A percentile compares a stretch with the other conserved stretches of the same genome.
Evolutionary conservation across 2,113 vertebrate species (phyloP).

Genomic region (Mohoua ochrocephala): DNA sequence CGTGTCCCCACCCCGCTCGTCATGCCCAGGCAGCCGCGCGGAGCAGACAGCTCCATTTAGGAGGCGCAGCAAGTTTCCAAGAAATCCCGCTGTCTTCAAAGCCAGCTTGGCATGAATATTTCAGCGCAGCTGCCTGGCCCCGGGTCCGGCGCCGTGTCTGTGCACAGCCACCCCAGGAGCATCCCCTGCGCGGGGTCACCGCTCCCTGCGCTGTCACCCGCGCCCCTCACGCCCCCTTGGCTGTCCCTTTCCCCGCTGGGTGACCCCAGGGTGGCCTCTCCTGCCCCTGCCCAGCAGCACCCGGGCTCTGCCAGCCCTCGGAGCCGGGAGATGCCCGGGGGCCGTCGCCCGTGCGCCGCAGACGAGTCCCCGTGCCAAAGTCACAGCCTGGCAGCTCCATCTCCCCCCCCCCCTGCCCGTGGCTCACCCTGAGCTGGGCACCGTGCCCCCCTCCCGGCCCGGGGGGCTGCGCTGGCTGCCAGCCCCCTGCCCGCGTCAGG

Average conservation of each 20-base stretch:
- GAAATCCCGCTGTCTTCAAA: slow-evolving; percentile 23
- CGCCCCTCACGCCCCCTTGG: fast-evolving
- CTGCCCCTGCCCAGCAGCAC: fast-evolving
- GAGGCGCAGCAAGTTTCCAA: not conserved
- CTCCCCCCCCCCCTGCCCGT: not conserved
- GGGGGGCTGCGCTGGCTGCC: not conserved
- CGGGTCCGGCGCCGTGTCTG: fast-evolving
- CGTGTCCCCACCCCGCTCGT: fast-evolving
- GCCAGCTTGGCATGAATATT: not conserved
- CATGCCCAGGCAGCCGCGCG: not conserved
- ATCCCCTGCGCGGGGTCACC: fast-evolving
- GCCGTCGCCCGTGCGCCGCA: not conserved
- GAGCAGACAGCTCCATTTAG: slow-evolving; percentile 22
- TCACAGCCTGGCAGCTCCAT: not conserved
- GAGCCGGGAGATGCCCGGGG: not conserved
- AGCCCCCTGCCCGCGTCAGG: not conserved
- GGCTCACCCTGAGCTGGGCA: not conserved
- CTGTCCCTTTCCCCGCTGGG: fast-evolving
- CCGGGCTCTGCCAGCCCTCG: not conserved
- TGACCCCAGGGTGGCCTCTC: not conserved
- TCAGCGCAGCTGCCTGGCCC: slow-evolving; percentile 3
- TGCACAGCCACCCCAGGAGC: fast-evolving
- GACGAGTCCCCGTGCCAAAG: not conserved
- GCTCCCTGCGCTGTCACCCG: fast-evolving
- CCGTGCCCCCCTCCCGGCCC: not conserved